A percentile compares a stretch with the other conserved stretches of the same genome.
Evolutionary conservation across 2,113 vertebrate species (phyloP).

Genomic region (Colistium nudipinnis): DNA sequence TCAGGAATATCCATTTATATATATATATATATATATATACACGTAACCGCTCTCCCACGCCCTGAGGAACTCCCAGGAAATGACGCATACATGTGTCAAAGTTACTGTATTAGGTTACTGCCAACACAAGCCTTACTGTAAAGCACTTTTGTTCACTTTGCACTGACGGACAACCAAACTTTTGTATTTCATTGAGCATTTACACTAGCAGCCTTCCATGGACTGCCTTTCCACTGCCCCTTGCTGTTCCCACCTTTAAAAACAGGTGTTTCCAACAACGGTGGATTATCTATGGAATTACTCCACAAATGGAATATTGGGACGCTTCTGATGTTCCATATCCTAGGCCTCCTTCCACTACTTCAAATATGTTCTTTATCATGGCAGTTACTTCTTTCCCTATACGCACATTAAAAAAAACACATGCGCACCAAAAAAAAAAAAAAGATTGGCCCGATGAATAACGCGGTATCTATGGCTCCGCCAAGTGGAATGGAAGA

Average conservation of each 20-base stretch:
- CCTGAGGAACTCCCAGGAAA: too few species aligned
- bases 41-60: too few species aligned
- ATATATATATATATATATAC: too few species aligned
- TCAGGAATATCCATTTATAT: too few species aligned
- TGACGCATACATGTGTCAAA: neutral
- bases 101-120: neutral
- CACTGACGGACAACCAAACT: neutral
- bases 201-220: too few species aligned
- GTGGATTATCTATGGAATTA: neutral
- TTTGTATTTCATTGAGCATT: too few species aligned
- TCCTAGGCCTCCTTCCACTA: neutral
- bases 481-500: conserved; percentile 26
- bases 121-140: neutral
- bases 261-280: neutral
- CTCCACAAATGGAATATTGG: neutral
- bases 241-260: too few species aligned
- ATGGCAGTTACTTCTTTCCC: neutral
- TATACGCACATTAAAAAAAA: neutral
- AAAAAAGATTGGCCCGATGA: conserved; percentile 18
- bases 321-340: neutral
- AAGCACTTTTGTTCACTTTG: neutral
- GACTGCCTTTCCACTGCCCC: too few species aligned
- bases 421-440: neutral
- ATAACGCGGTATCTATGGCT: neutral
- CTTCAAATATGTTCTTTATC: conserved; percentile 3